Conservation (phyloP, 2,113 vertebrate genomes). For the Butorides virescens region DNA sequence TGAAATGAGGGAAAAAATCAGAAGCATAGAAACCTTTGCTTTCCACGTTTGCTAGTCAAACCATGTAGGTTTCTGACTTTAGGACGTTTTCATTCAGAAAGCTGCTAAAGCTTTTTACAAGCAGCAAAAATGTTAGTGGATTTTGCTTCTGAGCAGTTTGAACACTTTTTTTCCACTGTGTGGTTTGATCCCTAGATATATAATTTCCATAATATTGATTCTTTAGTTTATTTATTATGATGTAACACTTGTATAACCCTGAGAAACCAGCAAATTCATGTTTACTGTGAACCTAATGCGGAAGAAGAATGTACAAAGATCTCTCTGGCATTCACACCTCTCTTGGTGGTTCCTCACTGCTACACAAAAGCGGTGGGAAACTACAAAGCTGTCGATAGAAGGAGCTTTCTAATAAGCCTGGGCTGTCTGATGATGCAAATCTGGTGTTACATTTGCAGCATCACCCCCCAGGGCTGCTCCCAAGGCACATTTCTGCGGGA, state of each 20-base stretch:
- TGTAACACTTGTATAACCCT: background rate
- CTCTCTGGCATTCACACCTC: background rate
- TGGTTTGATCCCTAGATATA: background rate
- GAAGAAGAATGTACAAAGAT: background rate
- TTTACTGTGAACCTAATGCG: background rate
- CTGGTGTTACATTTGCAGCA: background rate
- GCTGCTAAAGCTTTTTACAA: background rate
- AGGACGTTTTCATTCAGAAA: background rate
- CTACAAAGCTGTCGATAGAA: background rate
- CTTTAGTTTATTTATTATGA: background rate
- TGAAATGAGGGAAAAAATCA: background rate
- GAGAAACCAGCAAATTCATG: background rate
- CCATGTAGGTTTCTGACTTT: background rate
- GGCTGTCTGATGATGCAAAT: background rate
- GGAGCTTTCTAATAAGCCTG: background rate
- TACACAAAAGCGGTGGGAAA: background rate
- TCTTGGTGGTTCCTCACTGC: fast-evolving
- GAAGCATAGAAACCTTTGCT: background rate
- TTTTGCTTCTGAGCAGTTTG: background rate
- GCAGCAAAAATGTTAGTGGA: background rate
- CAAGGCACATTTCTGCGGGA: background rate
- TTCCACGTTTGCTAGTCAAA: background rate
- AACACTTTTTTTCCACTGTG: background rate
- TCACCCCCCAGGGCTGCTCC: background rate
- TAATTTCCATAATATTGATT: background rate